Percentiles rank a stretch among this genome's conserved stretches.
Conservation (phyloP, 2,797 vertebrate species). For the Catharus ustulatus region DNA sequence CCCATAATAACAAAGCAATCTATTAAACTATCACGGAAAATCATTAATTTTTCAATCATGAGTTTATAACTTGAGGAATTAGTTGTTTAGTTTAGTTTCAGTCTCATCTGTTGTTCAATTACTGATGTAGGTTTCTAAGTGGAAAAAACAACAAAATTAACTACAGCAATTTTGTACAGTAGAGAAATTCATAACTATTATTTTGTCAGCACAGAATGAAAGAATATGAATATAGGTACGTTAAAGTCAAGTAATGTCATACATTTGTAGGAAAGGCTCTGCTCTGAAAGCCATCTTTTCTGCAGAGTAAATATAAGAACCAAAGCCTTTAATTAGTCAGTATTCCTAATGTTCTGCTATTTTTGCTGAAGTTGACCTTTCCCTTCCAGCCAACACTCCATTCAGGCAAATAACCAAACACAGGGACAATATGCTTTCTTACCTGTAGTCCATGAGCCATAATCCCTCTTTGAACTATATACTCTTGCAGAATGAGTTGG, state of each 20-base stretch:
- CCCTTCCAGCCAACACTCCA: background rate
- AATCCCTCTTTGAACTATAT: background rate
- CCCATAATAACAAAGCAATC: background rate
- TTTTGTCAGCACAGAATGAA: background rate
- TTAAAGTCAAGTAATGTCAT: background rate
- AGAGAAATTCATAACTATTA: background rate
- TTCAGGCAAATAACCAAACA: background rate
- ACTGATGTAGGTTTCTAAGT: background rate
- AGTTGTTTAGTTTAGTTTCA: background rate
- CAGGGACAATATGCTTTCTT: background rate
- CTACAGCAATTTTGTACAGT: background rate
- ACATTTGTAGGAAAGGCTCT: background rate
- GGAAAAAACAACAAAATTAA: background rate
- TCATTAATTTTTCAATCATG: conserved; percentile 6
- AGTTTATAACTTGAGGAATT: background rate
- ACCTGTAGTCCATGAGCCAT: conserved; percentile 51
- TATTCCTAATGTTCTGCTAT: background rate
- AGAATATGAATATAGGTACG: background rate
- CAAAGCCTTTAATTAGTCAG: background rate
- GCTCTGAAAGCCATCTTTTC: background rate
- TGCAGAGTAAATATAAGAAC: background rate
- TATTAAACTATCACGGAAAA: background rate
- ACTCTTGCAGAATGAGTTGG: background rate
- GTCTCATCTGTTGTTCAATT: background rate
- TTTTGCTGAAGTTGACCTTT: background rate